Evolutionary conservation across 2,888 invertebrate genomes (phyloP).

Genomic region (Meiosimyza decipiens): DNA sequence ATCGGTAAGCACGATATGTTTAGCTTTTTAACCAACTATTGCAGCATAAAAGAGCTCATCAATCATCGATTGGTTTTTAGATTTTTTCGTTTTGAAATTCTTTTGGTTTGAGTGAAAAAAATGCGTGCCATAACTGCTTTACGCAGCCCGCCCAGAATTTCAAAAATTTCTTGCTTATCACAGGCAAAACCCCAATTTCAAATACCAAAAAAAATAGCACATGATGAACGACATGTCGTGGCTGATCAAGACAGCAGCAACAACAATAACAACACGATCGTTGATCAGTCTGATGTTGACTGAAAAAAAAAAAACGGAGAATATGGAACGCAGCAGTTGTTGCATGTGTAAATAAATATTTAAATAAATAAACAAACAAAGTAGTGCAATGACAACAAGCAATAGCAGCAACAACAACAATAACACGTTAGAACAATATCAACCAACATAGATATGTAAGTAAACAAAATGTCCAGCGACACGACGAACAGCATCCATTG

Average conservation of each 20-base stretch:
- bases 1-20: background rate
- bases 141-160: constrained; percentile 21
- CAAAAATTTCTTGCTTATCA: background rate
- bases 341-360: background rate
- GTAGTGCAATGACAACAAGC: background rate
- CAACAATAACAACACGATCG: constrained; percentile 6
- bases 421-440: background rate
- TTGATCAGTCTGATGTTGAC: constrained; percentile 34
- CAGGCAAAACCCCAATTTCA: background rate
- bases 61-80: constrained; percentile 29
- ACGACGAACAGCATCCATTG: background rate
- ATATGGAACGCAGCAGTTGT: background rate
- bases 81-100: too few species aligned
- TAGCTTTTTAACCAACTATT: background rate
- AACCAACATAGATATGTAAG: background rate
- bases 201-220: constrained; percentile 30
- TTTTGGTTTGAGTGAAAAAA: background rate
- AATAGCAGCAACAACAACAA: background rate
- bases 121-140: background rate
- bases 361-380: too few species aligned
- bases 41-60: constrained; percentile 14
- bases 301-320: constrained; percentile 30
- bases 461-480: background rate
- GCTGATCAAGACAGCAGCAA: constrained; percentile 40
- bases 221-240: constrained; percentile 47